Conservation (phyloP, 2,113 vertebrate genomes). For the Probosciger aterrimus region DNA sequence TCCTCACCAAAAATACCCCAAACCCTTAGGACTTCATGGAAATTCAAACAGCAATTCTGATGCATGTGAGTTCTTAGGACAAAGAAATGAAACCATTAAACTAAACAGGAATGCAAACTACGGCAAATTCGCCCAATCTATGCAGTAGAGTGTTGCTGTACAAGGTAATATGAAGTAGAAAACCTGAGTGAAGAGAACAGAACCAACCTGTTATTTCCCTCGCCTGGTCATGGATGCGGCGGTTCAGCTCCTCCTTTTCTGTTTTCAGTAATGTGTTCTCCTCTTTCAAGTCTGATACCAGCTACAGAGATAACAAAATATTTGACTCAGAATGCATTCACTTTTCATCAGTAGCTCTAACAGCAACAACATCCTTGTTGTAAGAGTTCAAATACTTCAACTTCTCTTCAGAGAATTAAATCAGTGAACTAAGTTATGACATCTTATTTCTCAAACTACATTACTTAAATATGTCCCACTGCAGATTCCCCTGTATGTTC, state of each 20-base stretch:
- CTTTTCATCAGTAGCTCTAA: neutral
- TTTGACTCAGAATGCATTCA: neutral
- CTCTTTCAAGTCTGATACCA: constrained; percentile 90
- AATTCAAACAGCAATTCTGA: neutral
- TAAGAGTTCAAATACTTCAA: neutral
- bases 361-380: neutral
- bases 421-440: neutral
- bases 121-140: neutral
- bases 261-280: constrained; percentile 90
- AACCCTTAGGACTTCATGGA: neutral
- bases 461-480: neutral
- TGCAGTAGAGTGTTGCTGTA: neutral
- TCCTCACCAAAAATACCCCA: neutral
- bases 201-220: constrained; percentile 90
- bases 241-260: constrained; percentile 93
- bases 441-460: neutral
- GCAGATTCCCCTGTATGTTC: neutral
- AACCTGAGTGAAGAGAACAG: neutral
- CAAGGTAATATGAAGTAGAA: neutral
- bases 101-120: neutral
- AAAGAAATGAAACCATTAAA: neutral
- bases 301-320: constrained; percentile 68
- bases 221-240: constrained; percentile 88
- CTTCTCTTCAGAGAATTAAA: neutral
- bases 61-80: neutral